Base-by-base conservation (phyloP, 2,797 vertebrate species). In the Oreonectes daqikongensis region DNA sequence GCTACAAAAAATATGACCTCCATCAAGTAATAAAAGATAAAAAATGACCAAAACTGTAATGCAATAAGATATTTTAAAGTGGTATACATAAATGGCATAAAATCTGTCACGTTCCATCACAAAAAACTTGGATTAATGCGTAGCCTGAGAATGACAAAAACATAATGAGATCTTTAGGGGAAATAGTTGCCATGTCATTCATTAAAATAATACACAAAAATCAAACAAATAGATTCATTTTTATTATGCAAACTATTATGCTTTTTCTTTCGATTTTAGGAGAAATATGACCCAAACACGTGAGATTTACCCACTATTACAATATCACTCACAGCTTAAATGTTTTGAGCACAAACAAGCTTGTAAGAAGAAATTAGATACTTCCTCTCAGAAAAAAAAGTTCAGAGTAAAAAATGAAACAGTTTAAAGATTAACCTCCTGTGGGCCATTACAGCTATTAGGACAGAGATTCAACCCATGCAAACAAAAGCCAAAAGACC, bases 371-470 rank as follows among this genome's bases (percentile, higher is more conserved):
- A 63, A 30, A 70, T 42, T 1, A 1, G 14, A 42, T 24, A 22
- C 57, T 53, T 70, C 57, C 57, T 69, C 10, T 22, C n/a, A 4
- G 42, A 60, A 20, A 61, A 53, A 8, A 69, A 8, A 20, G 63
- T 35, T 75, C 24, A 42, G 59, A 40, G 42, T 46, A 20, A 26
- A 69, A 53, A 60, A 20, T 32, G 22, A 64, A 70, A 77, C 59
- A 8, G 67, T 70, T 77, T 70, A 55, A 63, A 77, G 75, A 64
- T 77, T 70, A 77, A 70, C 75, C 68, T 70, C 57, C 15, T 9
- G 22, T 63, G 75, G 26, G 18, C 46, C 44, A 53, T 52, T 32
- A 42, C 67, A 70, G 57, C 60, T 64, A 42, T 50, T 22, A 69
- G 32, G 44, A 50, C 20, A 4, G 30, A 69, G 55, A n/a, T 64